A percentile compares a stretch with the other conserved stretches of the same genome.
These are phyloP conservation scores for Mormyrus lacerda DNA, from an alignment of 2,113 vertebrate genomes.

Conservation along the genomic window DNA sequence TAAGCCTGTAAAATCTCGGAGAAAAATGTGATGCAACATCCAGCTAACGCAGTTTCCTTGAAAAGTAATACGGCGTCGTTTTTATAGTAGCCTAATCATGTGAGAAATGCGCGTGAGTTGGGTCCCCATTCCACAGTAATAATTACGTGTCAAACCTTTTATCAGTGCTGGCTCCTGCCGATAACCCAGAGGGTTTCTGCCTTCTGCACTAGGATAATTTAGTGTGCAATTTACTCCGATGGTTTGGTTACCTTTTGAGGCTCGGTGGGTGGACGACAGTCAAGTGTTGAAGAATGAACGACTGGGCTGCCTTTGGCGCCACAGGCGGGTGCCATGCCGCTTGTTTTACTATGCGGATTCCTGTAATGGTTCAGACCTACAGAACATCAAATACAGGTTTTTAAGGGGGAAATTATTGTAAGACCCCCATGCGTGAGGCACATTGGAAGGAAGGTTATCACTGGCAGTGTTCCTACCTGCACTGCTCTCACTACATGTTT, in stretches of 20 bases:
- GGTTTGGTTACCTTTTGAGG: conserved; percentile 29
- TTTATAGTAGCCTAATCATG: not conserved
- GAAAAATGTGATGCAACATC: not conserved
- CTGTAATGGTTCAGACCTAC: not conserved
- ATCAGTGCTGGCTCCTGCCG: not conserved
- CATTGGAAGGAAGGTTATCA: not conserved
- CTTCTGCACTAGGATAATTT: conserved; percentile 33
- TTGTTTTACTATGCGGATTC: not conserved
- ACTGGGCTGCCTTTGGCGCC: not conserved
- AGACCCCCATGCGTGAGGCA: not conserved
- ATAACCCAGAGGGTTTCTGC: conserved; percentile 25
- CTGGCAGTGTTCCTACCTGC: not conserved
- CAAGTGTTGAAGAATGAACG: conserved; percentile 14
- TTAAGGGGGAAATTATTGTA: not conserved
- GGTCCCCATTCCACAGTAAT: not conserved
- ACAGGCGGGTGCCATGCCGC: not conserved
- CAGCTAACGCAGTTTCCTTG: not conserved
- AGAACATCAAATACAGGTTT: not conserved
- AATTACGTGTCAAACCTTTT: not conserved
- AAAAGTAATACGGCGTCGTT: not conserved
- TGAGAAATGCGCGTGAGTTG: not conserved
- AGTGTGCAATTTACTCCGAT: conserved; percentile 32
- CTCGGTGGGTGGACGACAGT: conserved; percentile 17
- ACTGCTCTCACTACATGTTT: not conserved
- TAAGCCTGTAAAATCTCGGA: not conserved